These are phyloP conservation scores for Phylloscopus trochilus DNA, from an alignment of 2,113 vertebrate genomes.

Conservation along the genomic window DNA sequence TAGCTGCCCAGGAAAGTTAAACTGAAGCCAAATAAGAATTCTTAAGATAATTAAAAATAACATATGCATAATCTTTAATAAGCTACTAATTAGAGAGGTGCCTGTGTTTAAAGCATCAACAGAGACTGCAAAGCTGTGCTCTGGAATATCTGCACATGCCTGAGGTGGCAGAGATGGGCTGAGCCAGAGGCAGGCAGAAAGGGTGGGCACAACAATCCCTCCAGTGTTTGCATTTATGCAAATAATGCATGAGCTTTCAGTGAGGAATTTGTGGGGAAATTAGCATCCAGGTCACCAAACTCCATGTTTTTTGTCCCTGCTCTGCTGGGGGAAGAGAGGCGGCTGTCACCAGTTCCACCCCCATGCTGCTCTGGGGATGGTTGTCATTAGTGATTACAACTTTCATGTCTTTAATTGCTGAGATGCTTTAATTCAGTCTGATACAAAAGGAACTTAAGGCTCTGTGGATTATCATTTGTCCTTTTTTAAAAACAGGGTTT, in stretches of 20 bases:
- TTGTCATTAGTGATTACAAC: slow-evolving; percentile 25
- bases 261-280: background rate
- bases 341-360: background rate
- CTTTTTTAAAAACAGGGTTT: background rate
- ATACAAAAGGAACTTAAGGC: slow-evolving; percentile 5
- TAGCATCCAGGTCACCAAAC: slow-evolving; percentile 31
- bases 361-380: background rate
- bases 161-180: background rate
- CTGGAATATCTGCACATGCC: background rate
- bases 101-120: background rate
- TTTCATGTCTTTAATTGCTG: slow-evolving; percentile 26
- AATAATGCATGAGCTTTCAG: background rate
- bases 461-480: background rate
- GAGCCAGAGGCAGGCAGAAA: background rate
- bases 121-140: background rate
- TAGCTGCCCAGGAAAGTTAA: background rate
- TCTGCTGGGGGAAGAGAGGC: background rate
- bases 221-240: background rate
- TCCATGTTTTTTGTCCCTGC: background rate
- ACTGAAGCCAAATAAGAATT: background rate
- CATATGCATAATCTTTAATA: background rate
- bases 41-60: background rate
- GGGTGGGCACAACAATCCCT: background rate
- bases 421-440: slow-evolving; percentile 16
- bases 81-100: background rate